Percentiles rank a stretch among this genome's conserved stretches.
phyloP scores from a whole-genome alignment of 2,797 vertebrate species.

The Orestias chungarensis region DNA sequence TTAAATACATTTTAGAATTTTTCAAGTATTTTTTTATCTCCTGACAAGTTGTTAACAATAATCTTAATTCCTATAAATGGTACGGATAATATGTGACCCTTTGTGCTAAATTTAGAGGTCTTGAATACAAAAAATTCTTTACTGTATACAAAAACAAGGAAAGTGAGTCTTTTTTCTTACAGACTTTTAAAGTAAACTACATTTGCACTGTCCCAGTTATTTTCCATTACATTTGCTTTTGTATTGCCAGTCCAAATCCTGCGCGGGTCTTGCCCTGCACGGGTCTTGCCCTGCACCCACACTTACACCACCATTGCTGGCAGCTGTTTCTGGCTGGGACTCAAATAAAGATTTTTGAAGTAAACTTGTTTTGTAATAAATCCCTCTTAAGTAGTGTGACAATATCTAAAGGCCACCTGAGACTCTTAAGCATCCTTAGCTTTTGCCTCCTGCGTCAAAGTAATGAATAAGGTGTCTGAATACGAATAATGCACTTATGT shows the following conservation, averaged over 20 bases:
- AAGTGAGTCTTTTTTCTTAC: not conserved
- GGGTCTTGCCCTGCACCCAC: conserved; percentile 8
- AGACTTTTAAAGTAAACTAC: conserved; percentile 26
- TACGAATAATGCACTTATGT: conserved; percentile 69
- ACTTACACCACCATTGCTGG: conserved; percentile 29
- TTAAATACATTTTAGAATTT: not conserved
- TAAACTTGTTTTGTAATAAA: conserved; percentile 72
- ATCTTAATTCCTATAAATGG: not conserved
- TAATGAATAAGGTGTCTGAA: conserved; percentile 68
- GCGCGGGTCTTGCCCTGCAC: conserved; percentile 11
- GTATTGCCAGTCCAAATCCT: conserved; percentile 25
- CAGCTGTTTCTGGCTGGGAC: conserved; percentile 54
- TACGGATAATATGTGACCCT: not conserved
- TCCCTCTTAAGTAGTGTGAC: conserved; percentile 71
- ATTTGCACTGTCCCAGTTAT: conserved; percentile 31
- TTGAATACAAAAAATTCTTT: not conserved
- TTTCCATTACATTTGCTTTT: conserved; percentile 56
- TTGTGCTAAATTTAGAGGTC: not conserved
- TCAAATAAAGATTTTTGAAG: conserved; percentile 75
- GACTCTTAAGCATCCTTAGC: conserved; percentile 49
- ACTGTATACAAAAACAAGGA: not conserved
- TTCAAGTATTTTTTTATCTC: no score
- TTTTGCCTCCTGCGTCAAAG: conserved; percentile 42
- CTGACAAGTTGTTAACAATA: not conserved
- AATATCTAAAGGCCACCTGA: conserved; percentile 71